These are phyloP conservation scores for Aradus depressus DNA, from an alignment of 2,888 invertebrate species.

Conservation along the genomic window DNA sequence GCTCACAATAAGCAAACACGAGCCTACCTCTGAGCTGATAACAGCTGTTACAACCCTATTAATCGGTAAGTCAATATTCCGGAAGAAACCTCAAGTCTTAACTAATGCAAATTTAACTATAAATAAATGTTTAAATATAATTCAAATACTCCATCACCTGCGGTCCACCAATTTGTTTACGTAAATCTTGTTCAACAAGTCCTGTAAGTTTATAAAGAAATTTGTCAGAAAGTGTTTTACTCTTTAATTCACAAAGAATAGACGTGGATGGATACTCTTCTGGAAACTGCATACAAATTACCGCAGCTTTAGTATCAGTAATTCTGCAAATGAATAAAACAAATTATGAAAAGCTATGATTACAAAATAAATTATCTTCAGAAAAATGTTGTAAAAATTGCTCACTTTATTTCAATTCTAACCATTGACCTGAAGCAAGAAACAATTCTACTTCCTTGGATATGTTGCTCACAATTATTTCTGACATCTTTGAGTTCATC, in stretches of 20 bases:
- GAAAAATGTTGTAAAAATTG: not conserved
- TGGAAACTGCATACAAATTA: slow-evolving; percentile 55
- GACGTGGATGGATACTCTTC: slow-evolving; percentile 48
- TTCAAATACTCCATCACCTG: slow-evolving; percentile 37
- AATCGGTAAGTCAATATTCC: too few species aligned
- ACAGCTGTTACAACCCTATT: too few species aligned
- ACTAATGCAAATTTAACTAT: too few species aligned
- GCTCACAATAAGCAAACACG: too few species aligned
- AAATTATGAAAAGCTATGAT: not conserved
- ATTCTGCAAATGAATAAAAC: slow-evolving; percentile 37
- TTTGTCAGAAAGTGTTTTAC: slow-evolving; percentile 53
- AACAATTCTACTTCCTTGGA: slow-evolving; percentile 50
- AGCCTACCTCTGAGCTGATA: too few species aligned
- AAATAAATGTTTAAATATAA: too few species aligned
- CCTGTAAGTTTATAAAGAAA: slow-evolving; percentile 49
- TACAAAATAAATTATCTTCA: not conserved
- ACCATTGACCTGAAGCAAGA: slow-evolving; percentile 55
- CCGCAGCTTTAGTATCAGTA: slow-evolving; percentile 49
- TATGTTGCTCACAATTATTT: slow-evolving; percentile 48
- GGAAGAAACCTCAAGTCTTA: too few species aligned
- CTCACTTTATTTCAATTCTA: slow-evolving; percentile 50
- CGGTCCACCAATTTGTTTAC: slow-evolving; percentile 47
- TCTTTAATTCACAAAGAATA: slow-evolving; percentile 55
- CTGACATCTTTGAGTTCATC: slow-evolving; percentile 54
- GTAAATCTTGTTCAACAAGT: slow-evolving; percentile 49